Evolutionary conservation across 1,140 invertebrate species (phyloP).

Genomic region (Lordiphosa stackelbergi): DNA sequence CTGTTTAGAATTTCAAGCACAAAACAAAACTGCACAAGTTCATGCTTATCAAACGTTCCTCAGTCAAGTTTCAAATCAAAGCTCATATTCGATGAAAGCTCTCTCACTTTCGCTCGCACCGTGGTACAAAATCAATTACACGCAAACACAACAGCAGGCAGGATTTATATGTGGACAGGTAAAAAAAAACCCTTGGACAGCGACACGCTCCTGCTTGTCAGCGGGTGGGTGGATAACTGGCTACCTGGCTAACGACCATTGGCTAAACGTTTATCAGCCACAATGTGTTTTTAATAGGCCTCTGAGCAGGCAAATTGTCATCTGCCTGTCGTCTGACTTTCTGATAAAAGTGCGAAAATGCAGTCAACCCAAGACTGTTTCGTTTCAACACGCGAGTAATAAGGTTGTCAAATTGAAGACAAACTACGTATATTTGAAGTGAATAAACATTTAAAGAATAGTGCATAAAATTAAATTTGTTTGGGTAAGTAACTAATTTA

Average conservation of each 20-base stretch:
- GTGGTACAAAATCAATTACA: slow-evolving; percentile 3
- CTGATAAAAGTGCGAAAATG: no score
- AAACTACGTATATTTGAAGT: no score
- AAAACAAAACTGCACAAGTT: slow-evolving; percentile 25
- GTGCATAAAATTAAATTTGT: no score
- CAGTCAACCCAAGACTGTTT: no score
- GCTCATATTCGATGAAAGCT: slow-evolving; percentile 32
- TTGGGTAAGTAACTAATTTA: no score
- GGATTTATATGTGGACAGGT: background rate
- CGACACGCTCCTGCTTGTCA: slow-evolving; percentile 47
- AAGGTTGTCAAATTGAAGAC: no score
- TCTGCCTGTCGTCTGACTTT: background rate
- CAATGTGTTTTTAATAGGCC: slow-evolving; percentile 61
- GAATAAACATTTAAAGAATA: no score
- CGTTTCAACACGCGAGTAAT: no score
- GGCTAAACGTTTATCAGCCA: slow-evolving; percentile 16
- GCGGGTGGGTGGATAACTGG: slow-evolving; percentile 8
- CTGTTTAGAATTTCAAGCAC: slow-evolving; percentile 48
- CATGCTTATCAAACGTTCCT: slow-evolving; percentile 23
- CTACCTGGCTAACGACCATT: background rate
- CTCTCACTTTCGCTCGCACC: slow-evolving; percentile 8
- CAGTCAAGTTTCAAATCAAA: slow-evolving; percentile 51
- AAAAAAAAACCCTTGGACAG: slow-evolving; percentile 1
- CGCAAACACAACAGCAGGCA: background rate
- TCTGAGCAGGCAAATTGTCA: slow-evolving; percentile 7